Evolutionary conservation across 2,113 vertebrate species (phyloP).

Genomic region (Carassius gibelio): DNA sequence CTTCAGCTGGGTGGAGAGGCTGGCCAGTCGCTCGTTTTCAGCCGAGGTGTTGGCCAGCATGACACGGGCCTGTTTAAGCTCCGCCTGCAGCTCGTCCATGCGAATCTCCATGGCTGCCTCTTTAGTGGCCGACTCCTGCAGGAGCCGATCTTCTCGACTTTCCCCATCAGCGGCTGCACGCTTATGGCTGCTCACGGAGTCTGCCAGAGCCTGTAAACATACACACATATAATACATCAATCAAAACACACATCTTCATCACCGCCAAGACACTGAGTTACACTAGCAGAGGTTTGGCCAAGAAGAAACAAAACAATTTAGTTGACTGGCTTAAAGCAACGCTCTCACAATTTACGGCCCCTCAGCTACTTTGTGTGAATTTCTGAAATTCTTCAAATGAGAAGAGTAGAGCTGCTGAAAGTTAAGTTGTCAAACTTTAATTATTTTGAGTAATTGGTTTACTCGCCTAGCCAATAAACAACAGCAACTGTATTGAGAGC

Average conservation of each 20-base stretch:
- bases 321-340: neutral
- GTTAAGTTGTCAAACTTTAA: neutral
- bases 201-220: slow-evolving; percentile 78
- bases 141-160: slow-evolving; percentile 78
- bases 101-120: slow-evolving; percentile 79
- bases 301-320: neutral
- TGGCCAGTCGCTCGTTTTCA: slow-evolving; percentile 76
- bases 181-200: slow-evolving; percentile 80
- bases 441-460: slow-evolving; percentile 5
- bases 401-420: slow-evolving; percentile 4
- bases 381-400: neutral
- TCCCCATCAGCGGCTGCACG: slow-evolving; percentile 82
- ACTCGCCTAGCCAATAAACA: slow-evolving; percentile 5
- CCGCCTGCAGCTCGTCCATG: slow-evolving; percentile 78
- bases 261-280: neutral
- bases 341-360: neutral
- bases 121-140: slow-evolving; percentile 80
- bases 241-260: neutral
- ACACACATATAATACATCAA: slow-evolving; percentile 9
- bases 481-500: neutral
- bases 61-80: slow-evolving; percentile 76
- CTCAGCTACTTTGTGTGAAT: neutral
- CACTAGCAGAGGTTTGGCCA: neutral
- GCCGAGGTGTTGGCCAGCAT: slow-evolving; percentile 71
- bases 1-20: slow-evolving; percentile 72